phyloP scores from a whole-genome alignment of 2,888 invertebrate genomes.

The Agrochola lota region DNA sequence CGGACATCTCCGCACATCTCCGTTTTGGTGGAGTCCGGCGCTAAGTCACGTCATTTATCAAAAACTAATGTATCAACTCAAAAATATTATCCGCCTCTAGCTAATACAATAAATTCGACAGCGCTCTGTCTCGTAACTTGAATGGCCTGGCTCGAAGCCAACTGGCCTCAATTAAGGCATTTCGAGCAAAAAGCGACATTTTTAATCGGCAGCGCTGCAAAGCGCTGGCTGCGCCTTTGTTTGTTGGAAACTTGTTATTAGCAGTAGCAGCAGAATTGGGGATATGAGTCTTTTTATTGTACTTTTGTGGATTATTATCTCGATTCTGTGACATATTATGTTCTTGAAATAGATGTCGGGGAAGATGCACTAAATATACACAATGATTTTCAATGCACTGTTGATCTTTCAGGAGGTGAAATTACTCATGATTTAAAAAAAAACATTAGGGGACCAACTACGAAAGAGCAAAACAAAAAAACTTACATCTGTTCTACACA shows the following conservation, averaged over 20 bases:
- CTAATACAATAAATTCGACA: slow-evolving; percentile 53
- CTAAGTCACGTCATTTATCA: neutral
- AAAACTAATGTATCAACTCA: neutral
- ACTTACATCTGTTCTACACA: too few species aligned
- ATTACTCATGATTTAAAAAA: too few species aligned
- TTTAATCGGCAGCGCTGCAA: slow-evolving; percentile 49
- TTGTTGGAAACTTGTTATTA: slow-evolving; percentile 41
- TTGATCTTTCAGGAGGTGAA: too few species aligned
- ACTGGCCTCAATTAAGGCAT: slow-evolving; percentile 59
- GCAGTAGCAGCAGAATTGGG: neutral
- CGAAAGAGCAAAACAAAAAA: too few species aligned
- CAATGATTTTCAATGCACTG: too few species aligned
- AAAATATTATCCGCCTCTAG: slow-evolving; percentile 19
- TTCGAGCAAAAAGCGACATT: slow-evolving; percentile 57
- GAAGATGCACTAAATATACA: too few species aligned
- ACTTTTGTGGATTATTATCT: neutral
- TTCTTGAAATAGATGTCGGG: neutral
- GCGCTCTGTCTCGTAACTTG: slow-evolving; percentile 16
- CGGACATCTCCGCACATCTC: too few species aligned
- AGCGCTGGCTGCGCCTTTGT: slow-evolving; percentile 33
- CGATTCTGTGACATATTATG: neutral
- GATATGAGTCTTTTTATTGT: neutral
- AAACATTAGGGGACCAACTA: too few species aligned
- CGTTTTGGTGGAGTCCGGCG: too few species aligned
- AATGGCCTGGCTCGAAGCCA: slow-evolving; percentile 51